phyloP scores from a whole-genome alignment of 2,888 invertebrate species.

The Pachymerium ferrugineum region DNA sequence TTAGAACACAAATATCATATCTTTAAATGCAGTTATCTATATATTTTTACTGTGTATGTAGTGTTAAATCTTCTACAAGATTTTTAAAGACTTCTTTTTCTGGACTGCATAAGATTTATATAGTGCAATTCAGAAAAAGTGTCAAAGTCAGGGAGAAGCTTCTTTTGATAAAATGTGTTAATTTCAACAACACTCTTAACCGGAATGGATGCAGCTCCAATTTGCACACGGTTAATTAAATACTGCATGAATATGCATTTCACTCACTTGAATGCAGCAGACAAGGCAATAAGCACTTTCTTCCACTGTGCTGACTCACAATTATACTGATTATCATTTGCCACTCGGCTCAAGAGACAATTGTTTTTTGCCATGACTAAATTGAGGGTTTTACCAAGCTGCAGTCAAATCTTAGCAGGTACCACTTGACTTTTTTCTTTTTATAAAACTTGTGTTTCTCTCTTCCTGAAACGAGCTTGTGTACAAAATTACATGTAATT shows the following conservation, averaged over 20 bases:
- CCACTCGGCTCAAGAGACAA: slow-evolving; percentile 22
- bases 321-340: slow-evolving; percentile 27
- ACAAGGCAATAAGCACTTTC: slow-evolving; percentile 25
- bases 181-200: slow-evolving; percentile 23
- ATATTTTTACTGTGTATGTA: too few relatives aligned
- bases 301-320: slow-evolving; percentile 25
- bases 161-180: slow-evolving; percentile 23
- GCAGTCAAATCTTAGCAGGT: neutral
- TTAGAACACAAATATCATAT: too few relatives aligned
- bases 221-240: slow-evolving; percentile 27
- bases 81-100: too few relatives aligned
- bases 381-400: neutral
- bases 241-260: slow-evolving; percentile 24
- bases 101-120: neutral
- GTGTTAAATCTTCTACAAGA: too few relatives aligned
- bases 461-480: neutral
- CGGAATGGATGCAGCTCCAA: slow-evolving; percentile 11
- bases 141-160: slow-evolving; percentile 2
- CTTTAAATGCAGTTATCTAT: too few relatives aligned
- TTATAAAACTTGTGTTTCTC: too few relatives aligned
- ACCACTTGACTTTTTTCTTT: neutral
- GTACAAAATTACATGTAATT: neutral
- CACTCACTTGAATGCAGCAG: slow-evolving; percentile 22
- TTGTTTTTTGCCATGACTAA: slow-evolving; percentile 17
- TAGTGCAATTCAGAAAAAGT: slow-evolving; percentile 15